Base-by-base conservation (phyloP, 2,797 vertebrate genomes). In the Delichon dasypus region DNA sequence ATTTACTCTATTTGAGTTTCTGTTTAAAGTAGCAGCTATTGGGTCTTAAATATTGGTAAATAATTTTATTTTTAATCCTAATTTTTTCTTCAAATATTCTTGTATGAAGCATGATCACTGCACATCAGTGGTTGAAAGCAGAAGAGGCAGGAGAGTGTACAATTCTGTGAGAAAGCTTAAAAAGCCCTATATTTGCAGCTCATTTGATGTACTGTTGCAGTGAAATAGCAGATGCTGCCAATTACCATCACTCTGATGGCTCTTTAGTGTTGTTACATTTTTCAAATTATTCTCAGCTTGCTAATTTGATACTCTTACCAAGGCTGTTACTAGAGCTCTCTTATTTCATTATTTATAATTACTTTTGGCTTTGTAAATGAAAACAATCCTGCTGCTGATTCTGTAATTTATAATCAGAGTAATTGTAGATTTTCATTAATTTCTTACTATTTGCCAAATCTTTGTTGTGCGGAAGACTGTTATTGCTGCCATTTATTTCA, bases 341-440 rank as follows among this genome's bases (percentile, higher is more conserved):
- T 66, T 70, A 73, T 53, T 95, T 90, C 57, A 67, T 87, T 86
- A 90, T 90, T 93, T 93, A 48, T 88, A 77, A 95, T 93, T 89
- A 78, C 51, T 89, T 89, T 67, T 91, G 81, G 57, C 89, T 93
- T 92, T 34, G 16, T 62, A 93, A 91, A 84, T 91, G 44, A 90
- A 93, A 94, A 70, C 54, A 91, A 32, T 86, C 29, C 76, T 92
- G n/a, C 40, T 93, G 55, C 0, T 84, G 62, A 87, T 93, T 89
- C 62, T 42, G 42, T 88, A 88, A 74, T 80, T 94, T 88, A 47
- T 89, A 93, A 85, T 71, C 64, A 22, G 40, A 32, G 34, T 90
- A 91, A 89, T 9, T 71, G 51, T 70, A 83, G 68, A 82, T 96
- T 90, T 92, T 89, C 50, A 50, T 91, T 94, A 73, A 53, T 15